phyloP scores from a whole-genome alignment of 2,113 vertebrate genomes.

The Odontophorus gujanensis region DNA sequence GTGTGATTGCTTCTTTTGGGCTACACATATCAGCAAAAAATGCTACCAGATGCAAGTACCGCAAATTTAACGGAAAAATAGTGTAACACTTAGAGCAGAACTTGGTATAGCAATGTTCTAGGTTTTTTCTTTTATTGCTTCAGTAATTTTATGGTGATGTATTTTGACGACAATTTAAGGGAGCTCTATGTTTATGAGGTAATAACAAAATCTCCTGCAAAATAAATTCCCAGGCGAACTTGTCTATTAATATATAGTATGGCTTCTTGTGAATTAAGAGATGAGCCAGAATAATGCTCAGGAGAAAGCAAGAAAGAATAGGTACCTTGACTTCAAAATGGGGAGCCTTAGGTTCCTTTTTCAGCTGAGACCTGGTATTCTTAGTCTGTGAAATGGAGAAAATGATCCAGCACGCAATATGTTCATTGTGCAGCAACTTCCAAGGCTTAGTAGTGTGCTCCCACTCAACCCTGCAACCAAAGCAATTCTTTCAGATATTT shows the following conservation, averaged over 20 bases:
- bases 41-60: background rate
- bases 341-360: background rate
- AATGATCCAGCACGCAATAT: background rate
- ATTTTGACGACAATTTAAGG: slow-evolving; percentile 30
- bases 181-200: slow-evolving; percentile 31
- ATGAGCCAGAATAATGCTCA: background rate
- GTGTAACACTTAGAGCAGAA: background rate
- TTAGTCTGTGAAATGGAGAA: background rate
- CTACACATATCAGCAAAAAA: background rate
- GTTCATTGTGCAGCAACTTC: background rate
- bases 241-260: background rate
- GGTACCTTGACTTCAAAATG: background rate
- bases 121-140: background rate
- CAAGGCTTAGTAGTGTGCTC: background rate
- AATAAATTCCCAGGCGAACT: slow-evolving; percentile 32
- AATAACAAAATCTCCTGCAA: slow-evolving; percentile 30
- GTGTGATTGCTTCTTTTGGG: background rate
- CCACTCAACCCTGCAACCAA: background rate
- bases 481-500: background rate
- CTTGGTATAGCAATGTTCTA: background rate
- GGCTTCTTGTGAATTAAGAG: background rate
- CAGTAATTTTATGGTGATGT: slow-evolving; percentile 28
- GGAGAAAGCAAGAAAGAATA: background rate
- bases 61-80: background rate
- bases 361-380: background rate